phyloP scores from a whole-genome alignment of 2,113 vertebrate genomes.

The Ptyas mucosa region DNA sequence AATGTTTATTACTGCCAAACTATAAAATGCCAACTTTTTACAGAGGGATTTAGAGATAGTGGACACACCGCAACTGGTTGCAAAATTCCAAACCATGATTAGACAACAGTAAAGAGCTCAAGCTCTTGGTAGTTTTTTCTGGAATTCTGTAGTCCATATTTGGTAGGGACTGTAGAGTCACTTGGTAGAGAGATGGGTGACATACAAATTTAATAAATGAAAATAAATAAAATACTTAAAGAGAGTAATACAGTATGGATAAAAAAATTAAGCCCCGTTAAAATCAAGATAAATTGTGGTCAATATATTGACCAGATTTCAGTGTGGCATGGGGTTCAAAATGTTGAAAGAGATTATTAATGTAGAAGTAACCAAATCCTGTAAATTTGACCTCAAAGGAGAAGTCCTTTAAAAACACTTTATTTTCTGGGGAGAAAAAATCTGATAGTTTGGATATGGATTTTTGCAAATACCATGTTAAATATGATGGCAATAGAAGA shows the following conservation, averaged over 20 bases:
- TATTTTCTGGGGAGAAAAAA: background rate
- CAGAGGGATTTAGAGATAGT: background rate
- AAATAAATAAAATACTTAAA: background rate
- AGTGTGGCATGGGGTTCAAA: background rate
- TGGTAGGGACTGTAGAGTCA: background rate
- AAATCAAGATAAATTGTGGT: background rate
- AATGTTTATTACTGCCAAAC: background rate
- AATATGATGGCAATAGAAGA: background rate
- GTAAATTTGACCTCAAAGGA: background rate
- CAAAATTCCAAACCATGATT: background rate
- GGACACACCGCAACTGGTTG: background rate
- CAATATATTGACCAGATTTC: background rate
- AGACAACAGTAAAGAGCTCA: background rate
- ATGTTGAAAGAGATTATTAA: background rate
- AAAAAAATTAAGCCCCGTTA: background rate
- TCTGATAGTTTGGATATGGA: background rate
- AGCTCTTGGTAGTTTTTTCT: background rate
- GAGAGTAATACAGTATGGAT: background rate
- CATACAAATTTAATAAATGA: background rate
- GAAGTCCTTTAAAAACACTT: background rate
- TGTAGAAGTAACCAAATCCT: background rate
- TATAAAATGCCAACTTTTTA: background rate
- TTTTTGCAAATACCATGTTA: background rate
- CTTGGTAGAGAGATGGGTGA: background rate
- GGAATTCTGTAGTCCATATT: background rate